These are phyloP conservation scores for Grammomys dolichurus DNA, from an alignment of 2,113 vertebrate species.

Conservation along the genomic window DNA sequence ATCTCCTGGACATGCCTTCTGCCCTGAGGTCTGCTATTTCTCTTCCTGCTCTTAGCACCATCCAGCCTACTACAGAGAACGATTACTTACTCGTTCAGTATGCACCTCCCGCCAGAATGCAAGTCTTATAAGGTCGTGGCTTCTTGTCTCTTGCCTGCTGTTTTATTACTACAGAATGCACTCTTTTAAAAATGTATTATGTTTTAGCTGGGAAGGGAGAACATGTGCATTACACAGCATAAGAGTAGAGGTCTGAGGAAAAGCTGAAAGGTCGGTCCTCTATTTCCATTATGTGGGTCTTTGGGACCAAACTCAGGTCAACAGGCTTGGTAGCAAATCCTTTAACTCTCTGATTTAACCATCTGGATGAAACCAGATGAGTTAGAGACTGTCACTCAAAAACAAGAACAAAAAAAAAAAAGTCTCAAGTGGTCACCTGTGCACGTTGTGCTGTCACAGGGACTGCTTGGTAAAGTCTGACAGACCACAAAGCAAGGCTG, in stretches of 20 bases:
- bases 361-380: not conserved
- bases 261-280: not conserved
- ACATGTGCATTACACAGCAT: not conserved
- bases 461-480: not conserved
- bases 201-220: not conserved
- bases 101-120: not conserved
- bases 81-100: not conserved
- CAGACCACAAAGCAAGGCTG: not conserved
- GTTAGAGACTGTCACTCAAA: not conserved
- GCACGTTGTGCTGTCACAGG: not conserved
- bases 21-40: not conserved
- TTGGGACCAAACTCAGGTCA: not conserved
- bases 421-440: too few species aligned
- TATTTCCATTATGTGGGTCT: not conserved
- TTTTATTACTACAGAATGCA: not conserved
- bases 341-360: not conserved
- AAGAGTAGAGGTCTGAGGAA: not conserved
- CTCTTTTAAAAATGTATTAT: not conserved
- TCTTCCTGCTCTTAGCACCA: not conserved
- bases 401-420: too few species aligned
- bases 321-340: not conserved
- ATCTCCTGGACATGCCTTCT: not conserved
- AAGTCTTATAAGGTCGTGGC: rapidly evolving
- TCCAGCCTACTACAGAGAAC: not conserved
- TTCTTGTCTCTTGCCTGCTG: not conserved